phyloP scores from a whole-genome alignment of 2,113 vertebrate genomes.

The Megaptera novaeangliae region DNA sequence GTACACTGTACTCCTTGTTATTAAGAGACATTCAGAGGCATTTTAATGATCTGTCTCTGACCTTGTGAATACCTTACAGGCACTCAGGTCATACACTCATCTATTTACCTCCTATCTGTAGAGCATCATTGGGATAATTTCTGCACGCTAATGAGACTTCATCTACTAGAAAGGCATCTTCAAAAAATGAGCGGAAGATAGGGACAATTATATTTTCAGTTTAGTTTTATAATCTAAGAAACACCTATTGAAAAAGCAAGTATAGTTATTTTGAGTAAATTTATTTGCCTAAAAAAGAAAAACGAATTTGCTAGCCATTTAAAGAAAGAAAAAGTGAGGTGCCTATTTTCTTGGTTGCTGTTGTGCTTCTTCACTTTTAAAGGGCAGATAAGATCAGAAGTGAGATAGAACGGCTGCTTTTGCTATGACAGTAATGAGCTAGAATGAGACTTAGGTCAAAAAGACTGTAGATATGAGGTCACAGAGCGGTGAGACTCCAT shows the following conservation, averaged over 20 bases:
- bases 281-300: background rate
- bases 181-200: background rate
- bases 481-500: slow-evolving; percentile 1
- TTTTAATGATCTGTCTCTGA: background rate
- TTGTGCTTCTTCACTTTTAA: background rate
- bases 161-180: background rate
- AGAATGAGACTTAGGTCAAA: background rate
- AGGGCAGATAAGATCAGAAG: slow-evolving; percentile 10
- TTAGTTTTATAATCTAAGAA: background rate
- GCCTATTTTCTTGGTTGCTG: background rate
- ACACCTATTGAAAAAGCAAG: background rate
- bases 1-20: background rate
- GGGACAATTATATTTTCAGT: background rate
- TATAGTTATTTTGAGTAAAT: background rate
- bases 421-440: slow-evolving; percentile 20
- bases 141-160: background rate
- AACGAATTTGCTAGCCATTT: background rate
- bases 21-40: background rate
- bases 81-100: background rate
- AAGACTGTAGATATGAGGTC: background rate
- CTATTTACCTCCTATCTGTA: background rate
- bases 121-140: background rate
- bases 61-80: background rate
- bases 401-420: background rate
- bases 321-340: background rate